These are phyloP conservation scores for Pissodes strobi DNA, from an alignment of 1,140 invertebrate species.

Conservation along the genomic window DNA sequence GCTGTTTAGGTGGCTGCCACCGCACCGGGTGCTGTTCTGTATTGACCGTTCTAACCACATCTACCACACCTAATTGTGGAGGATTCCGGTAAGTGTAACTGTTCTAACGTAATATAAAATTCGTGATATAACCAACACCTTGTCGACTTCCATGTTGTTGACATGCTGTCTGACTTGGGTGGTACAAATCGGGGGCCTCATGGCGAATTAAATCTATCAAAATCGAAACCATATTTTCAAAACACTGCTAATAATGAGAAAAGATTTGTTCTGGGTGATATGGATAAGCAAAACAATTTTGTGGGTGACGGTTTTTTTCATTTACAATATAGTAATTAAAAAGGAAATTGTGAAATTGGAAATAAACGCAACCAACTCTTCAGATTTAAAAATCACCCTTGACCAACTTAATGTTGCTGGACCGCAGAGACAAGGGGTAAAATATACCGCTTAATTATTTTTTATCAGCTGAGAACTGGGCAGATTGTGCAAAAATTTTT, in stretches of 20 bases:
- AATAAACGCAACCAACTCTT: constrained; percentile 4
- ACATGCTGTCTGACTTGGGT: constrained; percentile 13
- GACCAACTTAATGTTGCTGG: not conserved
- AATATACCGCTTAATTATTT: constrained; percentile 13
- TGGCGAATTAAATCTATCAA: not conserved
- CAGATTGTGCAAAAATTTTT: constrained; percentile 14
- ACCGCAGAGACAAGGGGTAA: not conserved
- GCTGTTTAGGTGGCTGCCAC: too few relatives aligned
- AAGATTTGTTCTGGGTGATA: too few relatives aligned
- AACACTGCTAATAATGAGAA: too few relatives aligned
- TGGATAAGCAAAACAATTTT: constrained; percentile 30
- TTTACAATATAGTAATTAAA: not conserved
- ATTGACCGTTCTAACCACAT: too few relatives aligned
- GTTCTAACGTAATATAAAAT: too few relatives aligned
- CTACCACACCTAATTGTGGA: too few relatives aligned
- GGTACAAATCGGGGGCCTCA: constrained; percentile 17
- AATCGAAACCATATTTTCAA: constrained; percentile 8
- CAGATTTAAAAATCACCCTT: constrained; percentile 13
- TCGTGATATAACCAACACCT: too few relatives aligned
- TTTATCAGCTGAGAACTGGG: constrained; percentile 14
- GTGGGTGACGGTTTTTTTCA: not conserved
- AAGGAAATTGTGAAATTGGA: constrained; percentile 7
- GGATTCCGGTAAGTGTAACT: constrained; percentile 14
- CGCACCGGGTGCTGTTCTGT: too few relatives aligned
- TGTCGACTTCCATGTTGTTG: too few relatives aligned